These are phyloP conservation scores for Varanus komodoensis DNA, from an alignment of 2,113 vertebrate genomes.

Conservation along the genomic window DNA sequence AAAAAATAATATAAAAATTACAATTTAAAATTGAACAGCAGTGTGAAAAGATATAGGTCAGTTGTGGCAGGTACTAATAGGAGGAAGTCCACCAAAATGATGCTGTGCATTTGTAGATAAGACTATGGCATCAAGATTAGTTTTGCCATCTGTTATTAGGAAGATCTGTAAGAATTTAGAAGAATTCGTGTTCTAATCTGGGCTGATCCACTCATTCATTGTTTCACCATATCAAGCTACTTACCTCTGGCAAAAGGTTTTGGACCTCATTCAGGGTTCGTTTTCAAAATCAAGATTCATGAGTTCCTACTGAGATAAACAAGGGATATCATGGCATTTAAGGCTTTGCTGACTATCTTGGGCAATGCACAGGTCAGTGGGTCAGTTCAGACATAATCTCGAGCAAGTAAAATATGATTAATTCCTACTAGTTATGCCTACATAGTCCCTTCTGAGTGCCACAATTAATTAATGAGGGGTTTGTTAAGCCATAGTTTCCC, in stretches of 20 bases:
- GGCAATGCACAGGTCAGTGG: background rate
- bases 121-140: background rate
- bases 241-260: slow-evolving; percentile 26
- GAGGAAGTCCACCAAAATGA: slow-evolving; percentile 4
- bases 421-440: background rate
- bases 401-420: background rate
- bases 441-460: background rate
- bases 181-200: slow-evolving; percentile 43
- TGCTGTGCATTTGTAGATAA: background rate
- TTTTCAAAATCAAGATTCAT: background rate
- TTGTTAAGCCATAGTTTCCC: background rate
- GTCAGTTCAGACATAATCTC: background rate
- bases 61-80: background rate
- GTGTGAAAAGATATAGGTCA: rapidly evolving
- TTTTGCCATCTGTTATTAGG: slow-evolving; percentile 33
- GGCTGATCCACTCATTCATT: slow-evolving; percentile 6
- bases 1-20: background rate
- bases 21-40: background rate
- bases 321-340: background rate
- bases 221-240: background rate
- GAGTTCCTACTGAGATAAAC: background rate
- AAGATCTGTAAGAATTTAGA: slow-evolving; percentile 9
- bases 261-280: background rate
- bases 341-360: background rate
- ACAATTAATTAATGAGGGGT: background rate